phyloP scores from a whole-genome alignment of 2,888 invertebrate species.

The Hyppa rectilinea region DNA sequence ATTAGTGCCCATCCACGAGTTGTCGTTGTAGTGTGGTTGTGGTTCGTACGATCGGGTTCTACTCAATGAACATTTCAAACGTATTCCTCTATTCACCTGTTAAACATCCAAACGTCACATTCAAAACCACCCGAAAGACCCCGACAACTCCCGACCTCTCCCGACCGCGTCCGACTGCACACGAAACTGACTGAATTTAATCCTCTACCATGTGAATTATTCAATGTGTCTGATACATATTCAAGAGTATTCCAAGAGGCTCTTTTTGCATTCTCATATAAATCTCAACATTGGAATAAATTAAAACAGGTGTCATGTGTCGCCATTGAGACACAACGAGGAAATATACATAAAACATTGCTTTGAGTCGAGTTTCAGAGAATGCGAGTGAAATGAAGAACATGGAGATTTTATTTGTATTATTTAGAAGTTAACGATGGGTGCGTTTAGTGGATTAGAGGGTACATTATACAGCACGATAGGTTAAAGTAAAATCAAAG shows the following conservation, averaged over 20 bases:
- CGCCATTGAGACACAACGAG: conserved; percentile 29
- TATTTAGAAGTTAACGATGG: conserved; percentile 25
- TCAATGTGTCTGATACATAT: conserved; percentile 58
- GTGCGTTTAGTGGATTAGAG: conserved; percentile 1
- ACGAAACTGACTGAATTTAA: conserved; percentile 45
- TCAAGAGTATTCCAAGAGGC: conserved; percentile 52
- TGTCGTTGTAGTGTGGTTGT: too few relatives aligned
- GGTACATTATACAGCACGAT: neutral
- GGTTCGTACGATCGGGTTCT: too few relatives aligned
- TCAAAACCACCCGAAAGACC: conserved; percentile 10
- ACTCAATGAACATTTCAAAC: conserved; percentile 6
- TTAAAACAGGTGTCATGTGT: conserved; percentile 56
- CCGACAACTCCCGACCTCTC: conserved; percentile 17
- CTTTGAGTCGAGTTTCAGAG: conserved; percentile 16
- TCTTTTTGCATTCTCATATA: conserved; percentile 61
- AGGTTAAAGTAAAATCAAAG: neutral
- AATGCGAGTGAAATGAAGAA: neutral
- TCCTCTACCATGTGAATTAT: conserved; percentile 55
- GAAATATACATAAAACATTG: conserved; percentile 43
- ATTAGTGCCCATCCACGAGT: too few relatives aligned
- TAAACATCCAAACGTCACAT: conserved; percentile 18
- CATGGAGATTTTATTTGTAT: conserved; percentile 24
- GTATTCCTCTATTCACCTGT: conserved; percentile 24
- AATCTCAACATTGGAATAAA: conserved; percentile 57
- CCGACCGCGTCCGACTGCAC: conserved; percentile 34